These are phyloP conservation scores for Eugnorisma glareosa DNA, from an alignment of 2,888 invertebrate genomes.

Conservation along the genomic window DNA sequence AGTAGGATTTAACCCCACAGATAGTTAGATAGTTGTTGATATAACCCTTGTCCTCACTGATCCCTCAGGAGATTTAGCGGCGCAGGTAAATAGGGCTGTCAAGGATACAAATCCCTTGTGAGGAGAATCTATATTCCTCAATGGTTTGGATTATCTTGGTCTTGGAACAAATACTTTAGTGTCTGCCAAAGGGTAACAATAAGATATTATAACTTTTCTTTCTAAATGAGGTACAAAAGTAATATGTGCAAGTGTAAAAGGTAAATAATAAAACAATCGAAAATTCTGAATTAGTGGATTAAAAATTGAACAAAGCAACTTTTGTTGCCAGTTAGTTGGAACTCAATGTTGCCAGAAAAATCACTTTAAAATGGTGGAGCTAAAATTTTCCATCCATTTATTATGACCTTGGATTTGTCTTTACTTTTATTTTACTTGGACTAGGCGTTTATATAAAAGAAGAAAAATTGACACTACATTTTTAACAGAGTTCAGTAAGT, in stretches of 20 bases:
- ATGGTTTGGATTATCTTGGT: conserved; percentile 21
- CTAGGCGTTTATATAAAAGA: neutral
- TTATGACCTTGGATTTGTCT: conserved; percentile 19
- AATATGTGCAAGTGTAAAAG: neutral
- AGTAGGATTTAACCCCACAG: conserved; percentile 70
- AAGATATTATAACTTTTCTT: conserved; percentile 11
- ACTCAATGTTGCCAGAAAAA: conserved; percentile 13
- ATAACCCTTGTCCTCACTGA: conserved; percentile 70
- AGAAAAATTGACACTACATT: conserved; percentile 21
- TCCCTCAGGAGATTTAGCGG: conserved; percentile 74
- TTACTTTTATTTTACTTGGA: neutral
- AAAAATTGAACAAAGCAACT: conserved; percentile 13
- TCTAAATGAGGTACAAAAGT: conserved; percentile 1
- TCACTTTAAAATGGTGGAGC: neutral
- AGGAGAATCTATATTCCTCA: conserved; percentile 50
- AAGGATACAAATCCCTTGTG: conserved; percentile 62
- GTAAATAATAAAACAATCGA: neutral
- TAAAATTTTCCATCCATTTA: conserved; percentile 22
- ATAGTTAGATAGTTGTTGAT: too few species aligned
- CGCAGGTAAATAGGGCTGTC: conserved; percentile 76
- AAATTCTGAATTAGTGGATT: conserved; percentile 5
- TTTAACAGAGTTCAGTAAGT: conserved; percentile 31
- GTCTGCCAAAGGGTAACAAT: conserved; percentile 9
- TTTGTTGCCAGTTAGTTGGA: conserved; percentile 16
- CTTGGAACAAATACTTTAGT: conserved; percentile 19